Evolutionary conservation across 2,113 vertebrate genomes (phyloP).

Genomic region (Brachyistius frenatus): DNA sequence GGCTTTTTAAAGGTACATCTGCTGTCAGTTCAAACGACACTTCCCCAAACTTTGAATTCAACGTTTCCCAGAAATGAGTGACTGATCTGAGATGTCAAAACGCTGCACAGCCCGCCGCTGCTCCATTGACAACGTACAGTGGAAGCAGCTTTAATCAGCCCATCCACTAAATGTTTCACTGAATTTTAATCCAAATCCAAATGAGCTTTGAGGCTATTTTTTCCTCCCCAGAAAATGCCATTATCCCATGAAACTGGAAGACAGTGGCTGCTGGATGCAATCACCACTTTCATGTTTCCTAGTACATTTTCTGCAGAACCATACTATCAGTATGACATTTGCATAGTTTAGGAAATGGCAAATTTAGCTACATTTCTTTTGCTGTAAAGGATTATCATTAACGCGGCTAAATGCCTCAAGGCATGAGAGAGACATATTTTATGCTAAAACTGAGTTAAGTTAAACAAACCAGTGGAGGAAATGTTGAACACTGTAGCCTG

Average conservation of each 20-base stretch:
- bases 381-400: constrained; percentile 47
- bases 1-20: not conserved
- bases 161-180: constrained; percentile 65
- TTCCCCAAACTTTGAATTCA: not conserved
- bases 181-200: constrained; percentile 75
- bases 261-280: constrained; percentile 32
- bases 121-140: constrained; percentile 37
- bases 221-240: constrained; percentile 60
- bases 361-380: constrained; percentile 35
- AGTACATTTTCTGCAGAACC: constrained; percentile 34
- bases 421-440: constrained; percentile 16
- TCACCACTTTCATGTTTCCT: constrained; percentile 61
- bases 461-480: constrained; percentile 26
- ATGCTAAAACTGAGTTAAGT: constrained; percentile 33
- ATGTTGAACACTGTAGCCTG: not conserved
- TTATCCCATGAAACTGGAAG: constrained; percentile 66
- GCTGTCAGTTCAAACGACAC: constrained; percentile 13
- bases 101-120: constrained; percentile 32
- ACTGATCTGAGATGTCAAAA: constrained; percentile 51
- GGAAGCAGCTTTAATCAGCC: constrained; percentile 58
- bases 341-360: constrained; percentile 35
- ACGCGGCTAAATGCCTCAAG: not conserved
- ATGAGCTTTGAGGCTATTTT: constrained; percentile 70
- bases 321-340: constrained; percentile 55
- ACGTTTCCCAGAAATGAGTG: constrained; percentile 34